Evolutionary conservation across 2,888 invertebrate genomes (phyloP).

Genomic region (Tortricodes alternella): DNA sequence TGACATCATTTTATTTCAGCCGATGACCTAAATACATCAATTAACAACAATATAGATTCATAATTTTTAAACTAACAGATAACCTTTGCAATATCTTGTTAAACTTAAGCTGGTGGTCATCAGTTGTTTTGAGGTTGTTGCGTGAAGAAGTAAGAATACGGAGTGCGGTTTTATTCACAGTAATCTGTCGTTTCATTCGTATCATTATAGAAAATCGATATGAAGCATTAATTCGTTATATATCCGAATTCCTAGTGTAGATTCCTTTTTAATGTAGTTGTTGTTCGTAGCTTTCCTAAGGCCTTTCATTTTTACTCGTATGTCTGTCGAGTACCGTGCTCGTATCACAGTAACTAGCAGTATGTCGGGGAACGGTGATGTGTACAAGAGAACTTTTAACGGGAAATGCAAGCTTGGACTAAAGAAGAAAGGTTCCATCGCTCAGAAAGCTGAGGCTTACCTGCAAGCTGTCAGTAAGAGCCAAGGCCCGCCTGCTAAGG

Average conservation of each 20-base stretch:
- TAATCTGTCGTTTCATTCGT: too few species aligned
- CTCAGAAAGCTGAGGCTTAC: slow-evolving; percentile 67
- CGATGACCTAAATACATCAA: slow-evolving; percentile 36
- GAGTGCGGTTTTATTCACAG: too few species aligned
- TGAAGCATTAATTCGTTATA: too few species aligned
- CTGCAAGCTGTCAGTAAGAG: slow-evolving; percentile 66
- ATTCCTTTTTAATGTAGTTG: background rate
- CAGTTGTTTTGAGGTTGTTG: slow-evolving; percentile 41
- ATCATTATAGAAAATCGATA: too few species aligned
- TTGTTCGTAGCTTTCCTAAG: background rate
- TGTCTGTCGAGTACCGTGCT: slow-evolving; percentile 60
- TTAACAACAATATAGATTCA: slow-evolving; percentile 24
- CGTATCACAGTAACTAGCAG: slow-evolving; percentile 57
- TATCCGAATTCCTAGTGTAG: too few species aligned
- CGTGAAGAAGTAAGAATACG: slow-evolving; percentile 41
- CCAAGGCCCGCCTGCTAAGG: slow-evolving; percentile 46
- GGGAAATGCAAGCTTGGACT: slow-evolving; percentile 60
- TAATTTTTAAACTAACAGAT: slow-evolving; percentile 37
- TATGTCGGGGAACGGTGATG: slow-evolving; percentile 61
- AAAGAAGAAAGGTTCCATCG: slow-evolving; percentile 60
- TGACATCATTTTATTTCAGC: slow-evolving; percentile 31
- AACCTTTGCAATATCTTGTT: slow-evolving; percentile 41
- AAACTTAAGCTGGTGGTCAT: slow-evolving; percentile 29
- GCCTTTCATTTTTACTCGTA: slow-evolving; percentile 37
- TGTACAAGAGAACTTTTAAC: slow-evolving; percentile 56